Evolutionary conservation across 2,113 vertebrate species (phyloP).

Genomic region (Apus apus): DNA sequence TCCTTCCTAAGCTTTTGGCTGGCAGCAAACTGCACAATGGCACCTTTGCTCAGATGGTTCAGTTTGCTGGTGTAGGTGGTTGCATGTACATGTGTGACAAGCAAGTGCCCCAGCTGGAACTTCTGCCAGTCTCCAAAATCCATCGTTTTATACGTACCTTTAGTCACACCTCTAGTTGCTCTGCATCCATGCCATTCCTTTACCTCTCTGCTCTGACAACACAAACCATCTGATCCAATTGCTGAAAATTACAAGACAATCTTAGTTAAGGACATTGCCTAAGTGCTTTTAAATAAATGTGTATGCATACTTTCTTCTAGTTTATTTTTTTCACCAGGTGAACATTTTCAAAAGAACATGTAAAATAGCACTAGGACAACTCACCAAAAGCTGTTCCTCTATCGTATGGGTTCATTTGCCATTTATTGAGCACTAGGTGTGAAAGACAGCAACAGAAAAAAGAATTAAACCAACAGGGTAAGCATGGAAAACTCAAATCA

Average conservation of each 20-base stretch:
- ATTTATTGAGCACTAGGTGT: slow-evolving; percentile 91
- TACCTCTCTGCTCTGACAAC: slow-evolving; percentile 96
- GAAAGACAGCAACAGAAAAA: background rate
- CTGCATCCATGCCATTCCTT: slow-evolving; percentile 99
- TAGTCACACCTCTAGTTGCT: slow-evolving; percentile 89
- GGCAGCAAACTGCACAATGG: background rate
- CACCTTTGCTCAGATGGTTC: background rate
- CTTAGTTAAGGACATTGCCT: background rate
- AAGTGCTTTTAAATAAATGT: background rate
- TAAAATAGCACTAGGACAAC: slow-evolving; percentile 21
- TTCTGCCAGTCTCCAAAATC: background rate
- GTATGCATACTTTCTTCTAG: background rate
- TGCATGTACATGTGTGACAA: background rate
- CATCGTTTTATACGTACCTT: slow-evolving; percentile 78
- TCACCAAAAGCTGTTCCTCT: slow-evolving; percentile 95
- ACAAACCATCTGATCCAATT: slow-evolving; percentile 93
- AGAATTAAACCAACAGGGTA: background rate
- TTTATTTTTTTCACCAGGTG: background rate
- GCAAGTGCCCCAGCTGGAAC: background rate
- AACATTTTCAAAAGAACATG: background rate
- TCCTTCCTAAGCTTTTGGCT: background rate
- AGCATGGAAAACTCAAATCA: background rate
- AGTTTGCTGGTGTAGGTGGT: background rate
- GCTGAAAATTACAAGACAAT: slow-evolving; percentile 75
- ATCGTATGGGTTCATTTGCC: slow-evolving; percentile 99